Conservation (phyloP, 2,888 invertebrate species). For the Drosophila macrothrix region DNA sequence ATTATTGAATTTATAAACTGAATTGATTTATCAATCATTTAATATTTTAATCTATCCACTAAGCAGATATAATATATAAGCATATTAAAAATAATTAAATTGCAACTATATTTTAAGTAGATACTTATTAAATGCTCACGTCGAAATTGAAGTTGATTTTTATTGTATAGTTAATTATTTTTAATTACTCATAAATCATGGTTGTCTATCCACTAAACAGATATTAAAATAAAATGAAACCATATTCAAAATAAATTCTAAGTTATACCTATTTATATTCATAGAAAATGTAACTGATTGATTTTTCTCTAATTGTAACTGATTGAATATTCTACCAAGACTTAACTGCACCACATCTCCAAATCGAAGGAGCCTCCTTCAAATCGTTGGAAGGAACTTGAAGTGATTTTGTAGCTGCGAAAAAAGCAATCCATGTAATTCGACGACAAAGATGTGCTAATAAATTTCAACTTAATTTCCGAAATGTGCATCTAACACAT, state of each 20-base stretch:
- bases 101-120: neutral
- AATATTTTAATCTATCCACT: neutral
- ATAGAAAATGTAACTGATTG: neutral
- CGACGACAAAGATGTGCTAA: constrained; percentile 80
- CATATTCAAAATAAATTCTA: neutral
- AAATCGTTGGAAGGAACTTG: constrained; percentile 8
- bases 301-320: neutral
- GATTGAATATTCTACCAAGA: neutral
- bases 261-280: neutral
- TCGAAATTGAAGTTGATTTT: neutral
- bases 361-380: neutral
- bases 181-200: no score
- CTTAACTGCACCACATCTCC: neutral
- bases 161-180: neutral
- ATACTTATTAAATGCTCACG: neutral
- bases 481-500: constrained; percentile 82
- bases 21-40: neutral
- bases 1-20: neutral
- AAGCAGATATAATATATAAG: neutral
- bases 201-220: no score
- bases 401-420: constrained; percentile 62
- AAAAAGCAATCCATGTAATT: constrained; percentile 75
- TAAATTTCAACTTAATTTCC: constrained; percentile 81
- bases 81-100: neutral
- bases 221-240: neutral